phyloP scores from a whole-genome alignment of 2,888 invertebrate species.

The Matsumyia berberina region DNA sequence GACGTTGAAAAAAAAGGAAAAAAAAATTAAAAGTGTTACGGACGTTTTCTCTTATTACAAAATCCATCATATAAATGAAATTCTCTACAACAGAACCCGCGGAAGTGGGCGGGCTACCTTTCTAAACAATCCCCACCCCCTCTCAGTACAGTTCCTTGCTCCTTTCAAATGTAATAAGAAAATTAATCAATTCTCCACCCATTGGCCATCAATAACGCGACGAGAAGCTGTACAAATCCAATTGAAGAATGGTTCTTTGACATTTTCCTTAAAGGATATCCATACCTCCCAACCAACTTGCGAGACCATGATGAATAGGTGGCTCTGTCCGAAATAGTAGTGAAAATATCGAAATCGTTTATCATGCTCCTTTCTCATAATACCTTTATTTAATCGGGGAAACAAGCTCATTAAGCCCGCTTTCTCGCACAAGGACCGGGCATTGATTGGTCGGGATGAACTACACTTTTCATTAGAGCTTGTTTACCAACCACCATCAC shows the following conservation, averaged over 20 bases:
- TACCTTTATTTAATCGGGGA: conserved; percentile 78
- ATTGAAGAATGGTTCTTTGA: conserved; percentile 69
- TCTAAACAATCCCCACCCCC: conserved; percentile 18
- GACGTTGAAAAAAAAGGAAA: conserved; percentile 4
- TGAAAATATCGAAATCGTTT: conserved; percentile 76
- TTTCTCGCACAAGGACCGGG: conserved; percentile 59
- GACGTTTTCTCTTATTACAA: conserved; percentile 53
- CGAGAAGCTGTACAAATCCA: conserved; percentile 63
- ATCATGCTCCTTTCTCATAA: conserved; percentile 76
- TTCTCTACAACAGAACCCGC: conserved; percentile 5
- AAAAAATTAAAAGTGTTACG: conserved; percentile 55
- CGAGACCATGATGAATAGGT: conserved; percentile 71
- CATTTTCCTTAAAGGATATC: conserved; percentile 63
- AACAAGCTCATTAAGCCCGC: conserved; percentile 77
- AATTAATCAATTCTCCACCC: conserved; percentile 73
- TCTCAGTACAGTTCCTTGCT: not conserved
- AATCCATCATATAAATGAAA: conserved; percentile 68
- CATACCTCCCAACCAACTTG: conserved; percentile 34
- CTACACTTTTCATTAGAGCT: conserved; percentile 47
- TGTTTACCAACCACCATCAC: conserved; percentile 42
- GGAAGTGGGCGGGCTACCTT: conserved; percentile 50
- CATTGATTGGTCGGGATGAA: conserved; percentile 69
- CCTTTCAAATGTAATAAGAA: conserved; percentile 63
- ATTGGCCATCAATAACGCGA: conserved; percentile 74
- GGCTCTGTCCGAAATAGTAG: conserved; percentile 62